Evolutionary conservation across 2,888 invertebrate species (phyloP), one percentile per base, ranked within the genome.

Genomic region (Autographa pulchrina): DNA sequence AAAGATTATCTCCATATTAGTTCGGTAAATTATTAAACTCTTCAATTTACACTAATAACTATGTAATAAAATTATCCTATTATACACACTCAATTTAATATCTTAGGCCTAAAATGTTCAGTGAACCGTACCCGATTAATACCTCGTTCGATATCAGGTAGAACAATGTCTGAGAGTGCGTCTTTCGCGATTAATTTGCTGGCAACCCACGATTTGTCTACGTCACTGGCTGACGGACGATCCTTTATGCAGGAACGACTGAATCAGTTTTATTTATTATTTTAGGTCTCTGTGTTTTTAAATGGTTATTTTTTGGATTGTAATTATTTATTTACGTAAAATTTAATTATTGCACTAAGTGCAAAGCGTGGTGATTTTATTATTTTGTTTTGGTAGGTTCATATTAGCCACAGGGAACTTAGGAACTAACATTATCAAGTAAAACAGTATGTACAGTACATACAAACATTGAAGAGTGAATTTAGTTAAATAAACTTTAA

Each of bases 151-250:
- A 78, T 76, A 80, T 72, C n/a, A n/a, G n/a, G n/a, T 80, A 80
- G 64, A 63, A 48, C 41, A 66, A 65, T 62, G 79, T 80, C 81
- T 78, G 63, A 62, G 68, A 81, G 75, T 81, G 75, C 77, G 82
- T 77, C 75, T 80, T 72, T 60, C 48, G 62, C 84, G 75, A 83
- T 83, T 83, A 84, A 82, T 83, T 80, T 76, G 62, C 62, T 65
- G 70, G 71, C 73, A 65, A 68, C 75, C 77, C 71, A 77, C 81
- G 71, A 83, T 83, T 84, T 77, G 75, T 83, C 83, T 74, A 62
- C 74, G 84, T 85, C 84, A 78, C 61, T 62, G 52, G 18, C 58
- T 80, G 81, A 81, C 80, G 78, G 80, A 79, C 78, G 79, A 77
- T 77, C 67, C 69, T 72, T 38, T 78, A 68, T 69, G 65, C 62